These are phyloP conservation scores for Holacanthus passer DNA, from an alignment of 2,113 vertebrate species.

Conservation along the genomic window DNA sequence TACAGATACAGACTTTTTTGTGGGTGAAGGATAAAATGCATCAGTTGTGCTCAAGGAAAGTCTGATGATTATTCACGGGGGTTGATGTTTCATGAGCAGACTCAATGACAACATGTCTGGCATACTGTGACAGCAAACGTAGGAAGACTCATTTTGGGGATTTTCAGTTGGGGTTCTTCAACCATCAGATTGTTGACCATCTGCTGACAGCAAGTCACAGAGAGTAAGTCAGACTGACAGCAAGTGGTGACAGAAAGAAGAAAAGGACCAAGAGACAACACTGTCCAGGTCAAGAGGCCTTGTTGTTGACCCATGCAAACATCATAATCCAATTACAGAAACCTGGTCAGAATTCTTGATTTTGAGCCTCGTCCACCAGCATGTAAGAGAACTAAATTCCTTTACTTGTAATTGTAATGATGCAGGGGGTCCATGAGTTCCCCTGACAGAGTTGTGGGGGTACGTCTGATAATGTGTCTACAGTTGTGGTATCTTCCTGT, in stretches of 20 bases:
- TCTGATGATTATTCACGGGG: not conserved
- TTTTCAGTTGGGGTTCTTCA: not conserved
- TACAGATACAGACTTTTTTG: too few species aligned
- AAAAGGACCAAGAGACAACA: not conserved
- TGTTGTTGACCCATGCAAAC: not conserved
- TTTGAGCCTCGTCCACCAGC: not conserved
- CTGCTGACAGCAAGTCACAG: conserved; percentile 2
- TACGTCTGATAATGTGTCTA: too few species aligned
- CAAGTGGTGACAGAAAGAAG: not conserved
- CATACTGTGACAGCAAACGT: not conserved
- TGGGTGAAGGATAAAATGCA: not conserved
- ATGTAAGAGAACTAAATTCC: too few species aligned
- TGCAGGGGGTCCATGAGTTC: not conserved
- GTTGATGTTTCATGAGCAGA: not conserved
- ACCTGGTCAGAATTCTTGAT: not conserved
- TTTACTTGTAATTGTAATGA: too few species aligned
- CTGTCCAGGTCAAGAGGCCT: not conserved
- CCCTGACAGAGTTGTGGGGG: not conserved
- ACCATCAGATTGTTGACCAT: conserved; percentile 4
- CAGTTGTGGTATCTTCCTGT: too few species aligned
- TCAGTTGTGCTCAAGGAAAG: not conserved
- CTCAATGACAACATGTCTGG: not conserved
- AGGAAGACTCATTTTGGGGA: not conserved
- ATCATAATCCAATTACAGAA: not conserved
- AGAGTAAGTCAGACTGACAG: not conserved